These are phyloP conservation scores for Rhogogaster chlorosoma DNA, from an alignment of 2,888 invertebrate species.

Conservation along the genomic window DNA sequence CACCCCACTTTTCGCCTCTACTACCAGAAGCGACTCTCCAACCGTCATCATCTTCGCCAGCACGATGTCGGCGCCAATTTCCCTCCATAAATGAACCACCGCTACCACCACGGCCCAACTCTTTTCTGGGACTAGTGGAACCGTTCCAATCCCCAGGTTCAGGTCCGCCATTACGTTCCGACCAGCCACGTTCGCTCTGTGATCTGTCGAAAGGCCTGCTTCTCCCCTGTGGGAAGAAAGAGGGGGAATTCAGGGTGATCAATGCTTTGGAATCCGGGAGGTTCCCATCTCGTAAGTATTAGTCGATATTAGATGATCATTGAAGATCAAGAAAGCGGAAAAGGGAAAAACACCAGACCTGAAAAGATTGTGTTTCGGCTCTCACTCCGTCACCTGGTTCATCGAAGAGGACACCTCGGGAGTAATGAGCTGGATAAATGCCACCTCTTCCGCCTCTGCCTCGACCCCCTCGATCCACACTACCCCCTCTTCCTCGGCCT, in stretches of 20 bases:
- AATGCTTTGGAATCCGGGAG: neutral
- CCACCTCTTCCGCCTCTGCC: slow-evolving; percentile 76
- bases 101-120: slow-evolving; percentile 77
- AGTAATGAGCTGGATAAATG: slow-evolving; percentile 75
- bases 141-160: slow-evolving; percentile 80
- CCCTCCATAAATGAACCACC: slow-evolving; percentile 76
- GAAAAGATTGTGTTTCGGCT: slow-evolving; percentile 72
- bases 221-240: slow-evolving; percentile 65
- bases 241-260: neutral
- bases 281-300: neutral
- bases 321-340: neutral
- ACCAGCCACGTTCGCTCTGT: slow-evolving; percentile 79
- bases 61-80: slow-evolving; percentile 79
- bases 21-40: slow-evolving; percentile 78
- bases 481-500: slow-evolving; percentile 74
- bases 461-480: slow-evolving; percentile 76
- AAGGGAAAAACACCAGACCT: slow-evolving; percentile 58
- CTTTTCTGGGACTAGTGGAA: slow-evolving; percentile 81
- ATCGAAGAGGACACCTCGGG: slow-evolving; percentile 77
- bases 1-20: slow-evolving; percentile 81
- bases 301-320: neutral
- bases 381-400: slow-evolving; percentile 76
- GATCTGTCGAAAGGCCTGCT: slow-evolving; percentile 75
- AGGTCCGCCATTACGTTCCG: slow-evolving; percentile 79
- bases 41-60: slow-evolving; percentile 79